Percentiles rank a stretch among this genome's conserved stretches.
Evolutionary conservation across 2,888 invertebrate genomes (phyloP).

Genomic region (Thelaira solivaga): DNA sequence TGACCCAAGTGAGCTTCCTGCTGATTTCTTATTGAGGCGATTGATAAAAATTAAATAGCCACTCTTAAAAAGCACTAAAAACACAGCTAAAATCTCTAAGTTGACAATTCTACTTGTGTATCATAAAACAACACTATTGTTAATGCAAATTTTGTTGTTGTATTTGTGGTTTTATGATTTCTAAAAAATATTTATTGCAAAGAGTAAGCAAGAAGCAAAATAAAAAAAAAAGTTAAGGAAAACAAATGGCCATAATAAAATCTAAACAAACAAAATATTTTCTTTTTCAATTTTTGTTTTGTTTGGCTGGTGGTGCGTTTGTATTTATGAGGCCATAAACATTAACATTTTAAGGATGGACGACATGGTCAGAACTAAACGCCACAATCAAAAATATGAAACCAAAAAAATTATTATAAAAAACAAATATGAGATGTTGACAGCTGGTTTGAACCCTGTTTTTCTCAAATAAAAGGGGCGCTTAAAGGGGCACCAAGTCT

Average conservation of each 20-base stretch:
- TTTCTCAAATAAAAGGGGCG: background rate
- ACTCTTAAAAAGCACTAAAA: too few species aligned
- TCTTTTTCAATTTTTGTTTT: background rate
- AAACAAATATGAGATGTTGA: constrained; percentile 36
- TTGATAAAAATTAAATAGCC: too few species aligned
- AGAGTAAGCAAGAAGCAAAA: background rate
- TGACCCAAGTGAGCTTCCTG: too few species aligned
- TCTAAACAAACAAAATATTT: background rate
- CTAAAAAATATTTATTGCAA: background rate
- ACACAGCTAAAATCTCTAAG: too few species aligned
- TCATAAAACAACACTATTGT: background rate
- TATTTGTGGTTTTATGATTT: background rate
- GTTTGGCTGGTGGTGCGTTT: background rate
- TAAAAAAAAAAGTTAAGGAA: background rate
- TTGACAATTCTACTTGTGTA: background rate
- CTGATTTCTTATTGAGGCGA: too few species aligned
- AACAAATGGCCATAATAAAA: too few species aligned
- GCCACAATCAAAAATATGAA: background rate
- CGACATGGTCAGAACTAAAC: background rate
- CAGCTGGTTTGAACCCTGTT: constrained; percentile 2
- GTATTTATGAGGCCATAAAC: constrained; percentile 25
- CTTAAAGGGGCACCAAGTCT: background rate
- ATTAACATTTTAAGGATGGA: constrained; percentile 18
- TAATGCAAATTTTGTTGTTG: background rate
- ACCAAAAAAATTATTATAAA: background rate